Evolutionary conservation across 2,797 vertebrate species (phyloP).

Genomic region (Stomatorhinus walkeri): DNA sequence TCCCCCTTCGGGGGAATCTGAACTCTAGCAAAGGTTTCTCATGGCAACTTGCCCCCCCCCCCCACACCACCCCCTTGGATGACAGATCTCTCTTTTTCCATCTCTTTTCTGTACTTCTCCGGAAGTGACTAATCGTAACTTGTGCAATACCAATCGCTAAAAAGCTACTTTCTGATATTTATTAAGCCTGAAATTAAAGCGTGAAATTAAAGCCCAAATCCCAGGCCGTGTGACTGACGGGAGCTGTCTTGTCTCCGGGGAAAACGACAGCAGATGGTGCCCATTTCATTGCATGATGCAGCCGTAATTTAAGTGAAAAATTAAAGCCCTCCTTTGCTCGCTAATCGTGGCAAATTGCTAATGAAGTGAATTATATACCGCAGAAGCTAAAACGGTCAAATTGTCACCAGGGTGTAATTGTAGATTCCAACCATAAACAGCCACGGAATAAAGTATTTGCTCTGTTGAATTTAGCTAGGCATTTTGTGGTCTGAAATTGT

Average conservation of each 20-base stretch:
- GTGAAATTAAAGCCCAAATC: not conserved
- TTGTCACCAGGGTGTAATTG: not conserved
- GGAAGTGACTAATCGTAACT: not conserved
- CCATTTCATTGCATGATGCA: conserved; percentile 1
- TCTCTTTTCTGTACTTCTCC: not conserved
- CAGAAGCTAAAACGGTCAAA: not conserved
- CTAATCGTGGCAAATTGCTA: not conserved
- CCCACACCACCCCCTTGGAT: not conserved
- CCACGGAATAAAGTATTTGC: not conserved
- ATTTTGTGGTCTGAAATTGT: not conserved
- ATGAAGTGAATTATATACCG: not conserved
- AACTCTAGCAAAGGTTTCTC: not conserved
- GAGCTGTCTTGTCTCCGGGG: not conserved
- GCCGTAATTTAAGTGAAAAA: not conserved
- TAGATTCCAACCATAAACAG: not conserved
- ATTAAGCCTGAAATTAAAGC: not conserved
- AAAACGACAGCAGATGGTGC: not conserved
- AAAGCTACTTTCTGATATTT: not conserved
- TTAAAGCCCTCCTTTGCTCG: conserved; percentile 2
- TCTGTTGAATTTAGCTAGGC: not conserved
- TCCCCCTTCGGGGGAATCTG: not conserved
- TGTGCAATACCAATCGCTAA: not conserved
- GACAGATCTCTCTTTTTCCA: not conserved
- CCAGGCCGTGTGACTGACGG: not conserved
- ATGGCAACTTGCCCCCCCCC: not conserved